phyloP scores from a whole-genome alignment of 1,140 invertebrate genomes.

The Pseudomyrmex gracilis region DNA sequence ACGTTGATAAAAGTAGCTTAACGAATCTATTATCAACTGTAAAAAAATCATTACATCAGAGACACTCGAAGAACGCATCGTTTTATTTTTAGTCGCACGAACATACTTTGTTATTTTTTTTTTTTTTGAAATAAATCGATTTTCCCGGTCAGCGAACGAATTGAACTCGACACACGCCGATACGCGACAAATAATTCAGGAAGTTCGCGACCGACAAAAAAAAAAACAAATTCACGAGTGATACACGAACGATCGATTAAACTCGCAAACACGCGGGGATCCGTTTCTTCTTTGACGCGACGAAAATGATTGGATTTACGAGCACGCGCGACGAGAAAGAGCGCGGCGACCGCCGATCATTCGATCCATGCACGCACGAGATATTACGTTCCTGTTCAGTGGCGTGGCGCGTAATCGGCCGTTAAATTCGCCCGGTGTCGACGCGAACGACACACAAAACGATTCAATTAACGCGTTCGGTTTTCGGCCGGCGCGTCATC shows the following conservation, averaged over 20 bases:
- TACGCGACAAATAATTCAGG: slow-evolving; percentile 14
- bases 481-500: slow-evolving; percentile 31
- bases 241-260: neutral
- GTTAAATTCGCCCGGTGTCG: slow-evolving; percentile 61
- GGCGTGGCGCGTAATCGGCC: slow-evolving; percentile 51
- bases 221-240: neutral
- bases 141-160: neutral
- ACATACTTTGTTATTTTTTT: neutral
- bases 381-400: slow-evolving; percentile 62
- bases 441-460: slow-evolving; percentile 61
- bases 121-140: neutral
- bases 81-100: no score
- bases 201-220: no score
- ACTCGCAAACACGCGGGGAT: neutral
- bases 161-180: neutral
- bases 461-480: slow-evolving; percentile 51
- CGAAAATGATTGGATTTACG: slow-evolving; percentile 30
- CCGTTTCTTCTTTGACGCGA: slow-evolving; percentile 33
- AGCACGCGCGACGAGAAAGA: neutral
- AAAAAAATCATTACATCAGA: no score
- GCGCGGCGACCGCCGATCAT: neutral
- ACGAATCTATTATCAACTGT: no score
- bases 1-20: no score
- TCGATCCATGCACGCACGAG: slow-evolving; percentile 34
- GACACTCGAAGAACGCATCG: no score